Conservation (phyloP, 1,140 invertebrate species). For the Drosophila grimshawi region DNA sequence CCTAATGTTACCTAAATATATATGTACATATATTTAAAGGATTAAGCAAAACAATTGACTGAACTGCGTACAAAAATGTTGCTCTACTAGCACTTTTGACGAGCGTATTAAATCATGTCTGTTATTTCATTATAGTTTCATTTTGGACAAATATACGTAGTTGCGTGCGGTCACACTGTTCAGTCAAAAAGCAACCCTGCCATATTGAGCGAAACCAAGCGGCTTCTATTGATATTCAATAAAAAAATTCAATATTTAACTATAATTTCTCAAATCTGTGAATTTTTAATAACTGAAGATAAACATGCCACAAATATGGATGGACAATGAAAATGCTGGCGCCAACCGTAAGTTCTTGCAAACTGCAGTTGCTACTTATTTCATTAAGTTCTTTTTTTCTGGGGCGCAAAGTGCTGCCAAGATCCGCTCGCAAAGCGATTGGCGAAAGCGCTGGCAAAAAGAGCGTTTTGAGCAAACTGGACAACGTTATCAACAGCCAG, state of each 20-base stretch:
- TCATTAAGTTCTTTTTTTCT: slow-evolving; percentile 4
- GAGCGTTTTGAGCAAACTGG: slow-evolving; percentile 25
- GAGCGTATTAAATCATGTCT: too few relatives aligned
- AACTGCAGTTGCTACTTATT: not conserved
- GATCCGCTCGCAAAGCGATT: slow-evolving; percentile 14
- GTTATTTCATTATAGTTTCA: too few relatives aligned
- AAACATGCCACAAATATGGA: slow-evolving; percentile 30
- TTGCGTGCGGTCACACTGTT: not conserved
- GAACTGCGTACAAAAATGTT: too few relatives aligned
- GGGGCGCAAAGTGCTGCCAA: slow-evolving; percentile 19
- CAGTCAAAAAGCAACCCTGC: slow-evolving; percentile 1
- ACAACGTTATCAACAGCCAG: slow-evolving; percentile 29
- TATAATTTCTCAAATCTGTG: not conserved
- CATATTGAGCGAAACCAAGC: not conserved
- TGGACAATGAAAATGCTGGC: slow-evolving; percentile 35
- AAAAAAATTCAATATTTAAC: not conserved
- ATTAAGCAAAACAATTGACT: too few relatives aligned
- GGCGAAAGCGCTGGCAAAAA: slow-evolving; percentile 15
- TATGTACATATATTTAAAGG: too few relatives aligned
- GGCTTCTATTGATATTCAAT: slow-evolving; percentile 4
- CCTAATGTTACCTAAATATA: too few relatives aligned
- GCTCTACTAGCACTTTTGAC: too few relatives aligned
- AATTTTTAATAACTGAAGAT: not conserved
- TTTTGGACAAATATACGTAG: not conserved
- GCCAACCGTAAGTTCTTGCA: slow-evolving; percentile 12